Base-by-base conservation (phyloP, 2,888 invertebrate genomes). In the Orthonychiurus folsomi region DNA sequence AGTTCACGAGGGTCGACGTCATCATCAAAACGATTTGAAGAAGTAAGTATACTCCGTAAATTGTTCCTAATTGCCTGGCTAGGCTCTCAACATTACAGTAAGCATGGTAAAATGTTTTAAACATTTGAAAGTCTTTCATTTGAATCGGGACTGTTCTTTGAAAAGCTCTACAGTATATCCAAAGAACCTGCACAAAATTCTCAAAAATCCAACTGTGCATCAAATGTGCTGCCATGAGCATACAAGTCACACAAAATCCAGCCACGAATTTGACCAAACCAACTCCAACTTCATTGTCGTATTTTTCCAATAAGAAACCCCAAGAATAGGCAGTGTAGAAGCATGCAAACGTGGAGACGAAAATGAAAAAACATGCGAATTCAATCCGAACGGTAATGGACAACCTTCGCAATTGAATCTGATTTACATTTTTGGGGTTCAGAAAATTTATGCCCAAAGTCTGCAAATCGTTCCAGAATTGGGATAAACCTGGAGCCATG, bases 221-320 rank as follows among this genome's bases (percentile, higher is more conserved):
- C 12, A 61, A 50, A 28, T 61, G 61, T 20, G 28, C 23, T 2
- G 61, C 55, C 56, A 61, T 56, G 24, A 56, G 56, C 25, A 56
- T 21, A 26, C 55, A 61, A 37, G 56, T 50, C 5, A 25, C 52
- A 1, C 20, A 15, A 27, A 56, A 61, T 12, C 56, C 56, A 5
- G 27, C n/a, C 25, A 48, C 5, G 24, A 12, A 23, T 9, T 12
- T 21, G 20, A 23, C 9, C 9, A 52, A 52, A 5, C 3, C 5
- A 9, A 20, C 5, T 9, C n/a, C 20, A 9, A 23, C 9, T 21
- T 20, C 52, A 15, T 48, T 48, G 3, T 52, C 24, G n/a, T 12
- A 52, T 20, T 52, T 21, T 9, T 9, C 3, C 3, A 5, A 9
- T 21, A 52, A 5, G 20, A 12, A 23, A 9, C 5, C 5, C 52